A percentile compares a stretch with the other conserved stretches of the same genome.
Conservation (phyloP, 2,888 invertebrate genomes). For the Idaea aversata region DNA sequence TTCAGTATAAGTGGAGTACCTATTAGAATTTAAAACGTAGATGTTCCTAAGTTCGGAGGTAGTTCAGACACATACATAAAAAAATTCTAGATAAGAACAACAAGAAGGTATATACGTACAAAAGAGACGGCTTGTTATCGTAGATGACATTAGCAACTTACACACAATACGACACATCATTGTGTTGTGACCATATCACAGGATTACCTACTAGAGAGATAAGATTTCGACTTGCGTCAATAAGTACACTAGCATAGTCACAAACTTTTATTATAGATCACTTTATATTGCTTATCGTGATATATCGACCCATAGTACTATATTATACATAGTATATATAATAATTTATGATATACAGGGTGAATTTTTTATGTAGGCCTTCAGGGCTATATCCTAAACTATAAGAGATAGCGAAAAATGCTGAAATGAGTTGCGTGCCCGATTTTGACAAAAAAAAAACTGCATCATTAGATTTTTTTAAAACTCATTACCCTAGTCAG, state of each 20-base stretch:
- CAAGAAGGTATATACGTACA: background rate
- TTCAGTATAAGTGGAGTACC: no score
- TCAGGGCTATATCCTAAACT: no score
- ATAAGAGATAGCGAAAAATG: no score
- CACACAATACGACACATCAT: background rate
- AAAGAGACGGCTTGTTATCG: background rate
- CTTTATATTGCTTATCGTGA: background rate
- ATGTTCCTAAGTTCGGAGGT: background rate
- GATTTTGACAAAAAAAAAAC: no score
- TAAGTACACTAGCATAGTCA: background rate
- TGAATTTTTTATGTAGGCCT: no score
- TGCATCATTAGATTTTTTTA: no score
- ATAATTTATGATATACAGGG: background rate
- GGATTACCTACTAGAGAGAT: background rate
- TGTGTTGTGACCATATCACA: background rate
- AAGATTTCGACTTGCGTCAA: background rate
- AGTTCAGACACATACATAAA: background rate
- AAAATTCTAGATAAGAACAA: background rate
- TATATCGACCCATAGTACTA: background rate
- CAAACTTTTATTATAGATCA: background rate
- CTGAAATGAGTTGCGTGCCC: no score
- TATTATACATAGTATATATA: background rate
- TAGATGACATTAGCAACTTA: background rate
- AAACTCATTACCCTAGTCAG: no score
- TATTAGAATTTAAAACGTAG: background rate